Evolutionary conservation across 2,113 vertebrate species (phyloP).

Genomic region (Shinisaurus crocodilurus): DNA sequence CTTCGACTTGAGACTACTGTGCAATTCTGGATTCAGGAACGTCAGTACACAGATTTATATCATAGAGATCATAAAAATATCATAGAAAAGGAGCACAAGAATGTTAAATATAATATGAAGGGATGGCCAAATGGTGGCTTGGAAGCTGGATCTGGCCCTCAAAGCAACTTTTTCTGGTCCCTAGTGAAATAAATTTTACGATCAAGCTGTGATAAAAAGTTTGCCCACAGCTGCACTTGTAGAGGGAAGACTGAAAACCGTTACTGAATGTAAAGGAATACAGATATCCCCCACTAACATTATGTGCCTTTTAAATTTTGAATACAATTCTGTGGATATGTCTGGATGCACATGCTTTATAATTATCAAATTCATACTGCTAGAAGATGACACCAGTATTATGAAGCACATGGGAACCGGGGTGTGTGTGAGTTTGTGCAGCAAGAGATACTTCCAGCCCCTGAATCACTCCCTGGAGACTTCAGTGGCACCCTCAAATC

Average conservation of each 20-base stretch:
- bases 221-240: neutral
- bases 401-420: too few species aligned
- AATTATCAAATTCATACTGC: neutral
- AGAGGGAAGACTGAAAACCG: neutral
- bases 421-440: neutral
- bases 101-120: neutral
- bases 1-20: slow-evolving; percentile 34
- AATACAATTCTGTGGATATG: neutral
- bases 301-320: neutral
- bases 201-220: neutral
- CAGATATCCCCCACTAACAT: neutral
- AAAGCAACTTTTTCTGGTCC: neutral
- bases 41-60: slow-evolving; percentile 18
- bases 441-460: neutral
- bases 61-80: slow-evolving; percentile 14
- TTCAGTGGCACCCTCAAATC: neutral
- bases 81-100: neutral
- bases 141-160: neutral
- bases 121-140: neutral
- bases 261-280: neutral
- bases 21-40: slow-evolving; percentile 52
- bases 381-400: too few species aligned
- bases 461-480: too few species aligned
- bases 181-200: neutral
- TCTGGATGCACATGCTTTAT: neutral